Conservation (phyloP, 1,140 invertebrate species). For the Platorchestia sp. region DNA sequence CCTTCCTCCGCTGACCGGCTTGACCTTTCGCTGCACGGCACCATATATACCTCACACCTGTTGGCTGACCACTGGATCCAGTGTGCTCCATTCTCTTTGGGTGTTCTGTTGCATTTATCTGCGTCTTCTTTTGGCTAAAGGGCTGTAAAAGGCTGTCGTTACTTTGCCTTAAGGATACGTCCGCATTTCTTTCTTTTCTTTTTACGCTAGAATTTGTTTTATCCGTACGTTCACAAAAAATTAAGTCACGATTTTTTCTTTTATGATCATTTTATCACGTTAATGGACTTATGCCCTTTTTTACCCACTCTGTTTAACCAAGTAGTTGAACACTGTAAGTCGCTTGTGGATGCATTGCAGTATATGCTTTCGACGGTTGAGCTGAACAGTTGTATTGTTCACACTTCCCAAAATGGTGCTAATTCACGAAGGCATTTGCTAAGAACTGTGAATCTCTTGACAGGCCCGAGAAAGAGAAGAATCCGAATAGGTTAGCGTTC, state of each 20-base stretch:
- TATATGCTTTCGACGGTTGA: background rate
- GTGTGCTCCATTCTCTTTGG: background rate
- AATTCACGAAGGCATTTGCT: background rate
- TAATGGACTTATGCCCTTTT: background rate
- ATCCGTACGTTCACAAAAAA: background rate
- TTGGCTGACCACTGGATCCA: background rate
- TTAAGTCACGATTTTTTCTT: background rate
- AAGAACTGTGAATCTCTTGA: background rate
- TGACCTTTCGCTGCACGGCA: background rate
- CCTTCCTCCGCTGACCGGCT: background rate
- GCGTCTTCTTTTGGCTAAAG: background rate
- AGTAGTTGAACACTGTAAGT: background rate
- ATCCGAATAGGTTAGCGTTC: background rate
- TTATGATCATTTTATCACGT: background rate
- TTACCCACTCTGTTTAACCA: background rate
- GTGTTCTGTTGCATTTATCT: background rate
- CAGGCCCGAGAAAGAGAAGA: background rate
- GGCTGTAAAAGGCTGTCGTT: background rate
- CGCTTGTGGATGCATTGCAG: background rate
- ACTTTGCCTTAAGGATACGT: background rate
- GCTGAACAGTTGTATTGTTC: background rate
- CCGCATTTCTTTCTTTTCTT: background rate
- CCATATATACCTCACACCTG: conserved; percentile 6
- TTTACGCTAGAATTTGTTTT: background rate
- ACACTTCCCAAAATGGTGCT: background rate